Conservation (phyloP, 1,140 invertebrate species). For the Globodera rostochiensis region DNA sequence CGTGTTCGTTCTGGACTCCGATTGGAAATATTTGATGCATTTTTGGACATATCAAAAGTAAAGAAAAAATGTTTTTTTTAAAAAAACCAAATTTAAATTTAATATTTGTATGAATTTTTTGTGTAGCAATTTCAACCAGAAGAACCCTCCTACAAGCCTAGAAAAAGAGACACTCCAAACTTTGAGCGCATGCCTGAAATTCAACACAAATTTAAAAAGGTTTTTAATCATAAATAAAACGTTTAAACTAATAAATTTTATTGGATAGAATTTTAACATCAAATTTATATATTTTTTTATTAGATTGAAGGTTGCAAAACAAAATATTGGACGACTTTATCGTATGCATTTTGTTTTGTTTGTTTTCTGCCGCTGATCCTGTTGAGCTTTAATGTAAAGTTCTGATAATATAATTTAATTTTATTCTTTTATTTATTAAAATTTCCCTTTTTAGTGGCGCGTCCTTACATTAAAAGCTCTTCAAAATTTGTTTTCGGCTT, state of each 20-base stretch:
- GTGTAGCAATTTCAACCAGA: background rate
- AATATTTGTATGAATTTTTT: background rate
- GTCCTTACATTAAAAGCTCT: background rate
- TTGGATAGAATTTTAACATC: too few relatives aligned
- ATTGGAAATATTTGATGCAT: constrained; percentile 23
- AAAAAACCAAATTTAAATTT: background rate
- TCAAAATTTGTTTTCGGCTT: background rate
- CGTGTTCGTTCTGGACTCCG: background rate
- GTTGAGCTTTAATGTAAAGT: background rate
- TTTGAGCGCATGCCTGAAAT: background rate
- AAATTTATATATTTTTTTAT: background rate
- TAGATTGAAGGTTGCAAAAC: background rate
- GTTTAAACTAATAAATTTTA: too few relatives aligned
- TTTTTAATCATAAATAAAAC: background rate
- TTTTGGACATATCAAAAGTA: constrained; percentile 28
- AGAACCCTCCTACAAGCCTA: background rate
- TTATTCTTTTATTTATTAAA: background rate
- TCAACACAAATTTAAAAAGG: background rate
- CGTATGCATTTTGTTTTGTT: background rate
- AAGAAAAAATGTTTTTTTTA: background rate
- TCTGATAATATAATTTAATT: background rate
- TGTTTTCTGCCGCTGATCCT: background rate
- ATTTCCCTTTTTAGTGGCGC: background rate
- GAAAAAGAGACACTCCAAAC: background rate
- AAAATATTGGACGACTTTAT: background rate